phyloP scores from a whole-genome alignment of 2,797 vertebrate species.

The Mus minutoides region DNA sequence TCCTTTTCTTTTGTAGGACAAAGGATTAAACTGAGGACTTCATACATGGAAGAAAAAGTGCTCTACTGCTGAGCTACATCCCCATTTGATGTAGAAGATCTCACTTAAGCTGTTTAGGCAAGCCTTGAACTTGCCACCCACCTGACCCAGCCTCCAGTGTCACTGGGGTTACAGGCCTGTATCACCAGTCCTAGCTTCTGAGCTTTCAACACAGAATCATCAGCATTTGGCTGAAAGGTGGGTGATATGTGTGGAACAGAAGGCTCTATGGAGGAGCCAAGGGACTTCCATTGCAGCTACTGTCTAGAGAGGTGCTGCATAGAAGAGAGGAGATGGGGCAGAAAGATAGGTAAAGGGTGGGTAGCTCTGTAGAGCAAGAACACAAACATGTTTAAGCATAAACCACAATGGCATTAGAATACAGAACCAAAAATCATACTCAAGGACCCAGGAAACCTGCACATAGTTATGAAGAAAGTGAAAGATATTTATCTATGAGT shows the following conservation, averaged over 20 bases:
- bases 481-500: neutral
- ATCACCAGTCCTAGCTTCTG: neutral
- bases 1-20: neutral
- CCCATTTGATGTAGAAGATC: neutral
- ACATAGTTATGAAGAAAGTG: neutral
- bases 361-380: neutral
- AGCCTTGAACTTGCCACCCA: neutral
- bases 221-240: neutral
- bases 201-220: neutral
- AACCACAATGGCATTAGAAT: neutral
- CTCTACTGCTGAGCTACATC: neutral
- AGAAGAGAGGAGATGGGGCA: neutral
- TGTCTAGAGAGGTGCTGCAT: neutral
- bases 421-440: neutral
- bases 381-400: neutral
- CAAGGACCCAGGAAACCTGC: neutral
- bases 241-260: neutral
- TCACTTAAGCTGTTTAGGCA: neutral
- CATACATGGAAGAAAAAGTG: neutral
- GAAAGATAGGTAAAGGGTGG: fast-evolving
- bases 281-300: neutral
- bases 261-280: fast-evolving
- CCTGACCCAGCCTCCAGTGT: neutral
- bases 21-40: neutral
- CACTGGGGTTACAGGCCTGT: neutral